A percentile compares a stretch with the other conserved stretches of the same genome.
These are phyloP conservation scores for Morone chrysops DNA, from an alignment of 2,113 vertebrate genomes.

Conservation along the genomic window DNA sequence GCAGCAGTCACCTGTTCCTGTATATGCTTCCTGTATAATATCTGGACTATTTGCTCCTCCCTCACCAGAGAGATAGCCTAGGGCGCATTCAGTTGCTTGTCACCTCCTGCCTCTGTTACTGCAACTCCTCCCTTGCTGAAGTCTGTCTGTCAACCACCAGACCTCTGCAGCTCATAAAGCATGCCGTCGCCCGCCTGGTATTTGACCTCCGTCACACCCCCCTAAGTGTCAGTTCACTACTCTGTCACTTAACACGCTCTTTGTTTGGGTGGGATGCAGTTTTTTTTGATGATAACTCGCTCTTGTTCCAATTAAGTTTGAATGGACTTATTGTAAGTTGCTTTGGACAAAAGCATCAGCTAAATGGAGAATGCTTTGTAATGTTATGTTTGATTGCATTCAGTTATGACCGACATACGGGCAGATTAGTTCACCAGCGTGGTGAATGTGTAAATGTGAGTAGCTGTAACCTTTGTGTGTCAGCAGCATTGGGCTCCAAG, in stretches of 20 bases:
- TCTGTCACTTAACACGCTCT: not conserved
- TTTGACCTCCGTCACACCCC: not conserved
- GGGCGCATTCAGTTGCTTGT: not conserved
- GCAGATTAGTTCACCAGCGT: not conserved
- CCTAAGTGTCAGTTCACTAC: not conserved
- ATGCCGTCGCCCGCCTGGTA: not conserved
- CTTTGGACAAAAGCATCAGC: not conserved
- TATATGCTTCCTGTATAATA: not conserved
- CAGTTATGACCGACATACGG: not conserved
- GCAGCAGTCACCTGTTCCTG: not conserved
- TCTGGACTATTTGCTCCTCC: not conserved
- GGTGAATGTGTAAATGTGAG: too few species aligned
- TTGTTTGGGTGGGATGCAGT: not conserved
- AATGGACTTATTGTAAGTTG: not conserved
- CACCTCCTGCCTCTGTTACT: not conserved
- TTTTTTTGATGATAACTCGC: not conserved
- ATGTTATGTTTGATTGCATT: not conserved
- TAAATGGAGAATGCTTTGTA: not conserved
- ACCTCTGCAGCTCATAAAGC: not conserved
- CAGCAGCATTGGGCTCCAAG: constrained; percentile 16
- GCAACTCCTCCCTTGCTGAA: not conserved
- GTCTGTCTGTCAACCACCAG: not conserved
- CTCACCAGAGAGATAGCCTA: not conserved
- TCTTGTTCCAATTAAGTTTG: not conserved
- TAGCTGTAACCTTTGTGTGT: not conserved